Evolutionary conservation across 2,888 invertebrate genomes (phyloP), one percentile per base, ranked within the genome.

Genomic region (Kryphioiulus occultus): DNA sequence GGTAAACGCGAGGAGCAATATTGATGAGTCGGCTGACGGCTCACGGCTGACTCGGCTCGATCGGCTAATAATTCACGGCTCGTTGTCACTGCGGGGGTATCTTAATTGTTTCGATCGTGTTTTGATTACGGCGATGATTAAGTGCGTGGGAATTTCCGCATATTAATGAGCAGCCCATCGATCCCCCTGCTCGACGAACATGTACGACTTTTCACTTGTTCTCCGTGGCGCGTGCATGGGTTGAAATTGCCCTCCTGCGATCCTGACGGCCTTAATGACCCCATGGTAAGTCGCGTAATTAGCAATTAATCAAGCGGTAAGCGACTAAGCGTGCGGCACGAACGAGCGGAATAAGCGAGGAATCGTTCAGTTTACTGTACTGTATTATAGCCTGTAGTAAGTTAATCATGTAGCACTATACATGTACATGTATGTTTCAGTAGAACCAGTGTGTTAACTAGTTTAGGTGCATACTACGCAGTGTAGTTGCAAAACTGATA

Each of bases 41-140:
- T n/a, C n/a, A n/a, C n/a, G n/a, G n/a, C n/a, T n/a, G n/a, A n/a
- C n/a, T n/a, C n/a, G 42, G 42, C 42, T 4, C 42, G n/a, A n/a
- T 53, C 53, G 19, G 53, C 53, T 53, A 53, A 53, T 53, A 53
- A 53, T 53, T 53, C 53, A 53, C 17, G 53, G 53, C 53, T 19
- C 53, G 12, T 17, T 53, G 53, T 53, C 53, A 19, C 53, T 1
- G 53, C 53, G 53, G n/a, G 53, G 53, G n/a, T 5, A 53, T 53
- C 53, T 53, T 53, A 53, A 53, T 53, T 53, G 53, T 53, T 53
- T 53, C 53, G 53, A 53, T 53, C 53, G 53, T 53, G 53, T 53
- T 53, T 15, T 53, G 53, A 53, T 53, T 53, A 53, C 53, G 53
- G n/a, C 53, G 53, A 19, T 53, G 53, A 53, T 53, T 1, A 53